A percentile compares a stretch with the other conserved stretches of the same genome.
phyloP scores from a whole-genome alignment of 2,888 invertebrate genomes.

The Epiblema foenella region DNA sequence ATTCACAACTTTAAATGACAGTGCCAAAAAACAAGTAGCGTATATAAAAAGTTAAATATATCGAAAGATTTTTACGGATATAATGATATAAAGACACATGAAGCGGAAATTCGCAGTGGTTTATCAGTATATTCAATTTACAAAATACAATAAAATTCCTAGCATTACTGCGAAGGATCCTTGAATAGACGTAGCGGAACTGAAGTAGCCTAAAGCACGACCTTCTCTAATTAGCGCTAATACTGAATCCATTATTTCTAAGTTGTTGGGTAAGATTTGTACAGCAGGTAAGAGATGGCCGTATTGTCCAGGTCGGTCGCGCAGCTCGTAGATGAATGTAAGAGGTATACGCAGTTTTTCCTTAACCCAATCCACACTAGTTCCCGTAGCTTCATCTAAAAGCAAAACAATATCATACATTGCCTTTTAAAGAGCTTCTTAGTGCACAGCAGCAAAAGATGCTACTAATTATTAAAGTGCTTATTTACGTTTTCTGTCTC shows the following conservation, averaged over 20 bases:
- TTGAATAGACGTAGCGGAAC: conserved; percentile 26
- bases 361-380: conserved; percentile 88
- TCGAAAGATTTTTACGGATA: too few species aligned
- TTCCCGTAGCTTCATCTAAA: conserved; percentile 84
- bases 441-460: neutral
- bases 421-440: neutral
- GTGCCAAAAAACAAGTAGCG: neutral
- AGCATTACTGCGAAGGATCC: conserved; percentile 24
- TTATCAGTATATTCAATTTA: neutral
- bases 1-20: neutral
- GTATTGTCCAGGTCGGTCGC: conserved; percentile 83
- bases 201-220: conserved; percentile 36
- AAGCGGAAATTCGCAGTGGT: neutral
- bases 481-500: too few species aligned
- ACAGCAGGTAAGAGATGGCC: conserved; percentile 87
- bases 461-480: too few species aligned
- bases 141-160: conserved; percentile 9
- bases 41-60: neutral
- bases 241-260: conserved; percentile 72
- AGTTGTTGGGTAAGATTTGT: conserved; percentile 83
- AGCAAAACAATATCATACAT: conserved; percentile 6
- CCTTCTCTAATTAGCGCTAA: conserved; percentile 45
- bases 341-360: conserved; percentile 84
- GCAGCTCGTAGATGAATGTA: conserved; percentile 86
- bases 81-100: neutral